Evolutionary conservation across 1,140 invertebrate genomes (phyloP), one percentile per base, ranked within the genome.

Genomic region (Thalassaphorura encarpata): DNA sequence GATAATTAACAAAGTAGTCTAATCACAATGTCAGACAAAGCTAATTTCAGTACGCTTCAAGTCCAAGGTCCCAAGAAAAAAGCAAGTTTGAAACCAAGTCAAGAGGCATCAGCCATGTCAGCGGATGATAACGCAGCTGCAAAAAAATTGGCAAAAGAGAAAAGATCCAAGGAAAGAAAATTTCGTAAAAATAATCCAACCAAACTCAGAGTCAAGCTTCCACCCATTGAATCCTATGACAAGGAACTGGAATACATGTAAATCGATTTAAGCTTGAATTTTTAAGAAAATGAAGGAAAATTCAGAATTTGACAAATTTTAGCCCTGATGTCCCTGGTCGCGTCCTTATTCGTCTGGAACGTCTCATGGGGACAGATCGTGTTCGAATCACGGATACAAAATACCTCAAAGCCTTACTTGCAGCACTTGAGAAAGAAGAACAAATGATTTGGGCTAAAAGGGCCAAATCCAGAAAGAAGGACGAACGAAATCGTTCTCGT

Each of bases 131-230:
- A n/a, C 27, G 28, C 47, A 5, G n/a, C 29, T 21, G 41, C 18
- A 33, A 27, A 27, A 16, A 33, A 19, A 19, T 5, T 23, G 4
- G 26, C 43, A 8, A 29, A 52, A n/a, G 41, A 52, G 39, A 52
- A 45, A 23, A 21, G 41, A 36, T 21, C 49, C 8, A 52, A 36
- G 27, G 27, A 39, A 3, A 82, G 52, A 89, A 89, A 41, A 78
- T 77, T 67, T 76, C 84, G 40, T 88, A 77, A 71, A 45, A 23
- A 13, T 0, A 48, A 49, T 43, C 45, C 50, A 31, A 47, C 56
- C 26, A 62, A 62, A 49, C 47, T 62, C 15, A 52, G 56, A 1
- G 61, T 62, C 5, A 46, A 53, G n/a, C 49, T 62, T 13, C 61
- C 56, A 47, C 29, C 47, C 2, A 59, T 59, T 16, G 61, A 62